Evolutionary conservation across 2,113 vertebrate genomes (phyloP).

Genomic region (Paralichthys olivaceus): DNA sequence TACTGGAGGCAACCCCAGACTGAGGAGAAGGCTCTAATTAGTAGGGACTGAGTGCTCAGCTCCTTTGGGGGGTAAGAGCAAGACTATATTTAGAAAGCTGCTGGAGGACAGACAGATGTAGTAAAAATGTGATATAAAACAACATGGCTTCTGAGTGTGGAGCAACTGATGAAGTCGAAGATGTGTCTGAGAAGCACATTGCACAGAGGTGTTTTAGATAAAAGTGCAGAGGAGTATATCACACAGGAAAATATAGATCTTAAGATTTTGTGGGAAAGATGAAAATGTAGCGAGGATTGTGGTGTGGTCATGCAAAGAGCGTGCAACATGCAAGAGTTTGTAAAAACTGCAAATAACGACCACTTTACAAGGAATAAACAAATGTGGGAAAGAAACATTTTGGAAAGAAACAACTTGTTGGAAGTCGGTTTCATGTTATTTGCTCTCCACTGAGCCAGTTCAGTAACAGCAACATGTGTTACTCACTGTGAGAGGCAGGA

Average conservation of each 20-base stretch:
- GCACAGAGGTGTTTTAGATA: not conserved
- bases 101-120: constrained; percentile 70
- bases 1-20: constrained; percentile 58
- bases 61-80: constrained; percentile 23
- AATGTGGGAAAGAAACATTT: not conserved
- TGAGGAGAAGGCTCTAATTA: constrained; percentile 74
- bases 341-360: not conserved
- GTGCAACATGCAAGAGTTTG: not conserved
- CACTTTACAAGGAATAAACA: constrained; percentile 3
- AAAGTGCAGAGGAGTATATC: not conserved
- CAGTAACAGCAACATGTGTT: not conserved
- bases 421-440: not conserved
- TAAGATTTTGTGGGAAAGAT: not conserved
- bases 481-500: not conserved
- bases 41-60: constrained; percentile 53
- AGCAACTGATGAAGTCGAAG: constrained; percentile 38
- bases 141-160: constrained; percentile 60
- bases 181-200: constrained; percentile 21
- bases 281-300: no score
- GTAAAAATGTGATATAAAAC: constrained; percentile 62
- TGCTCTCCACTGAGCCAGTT: not conserved
- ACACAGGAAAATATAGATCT: no score
- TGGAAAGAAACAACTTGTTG: constrained; percentile 3
- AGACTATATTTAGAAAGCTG: constrained; percentile 70
- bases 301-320: not conserved